These are phyloP conservation scores for Cottus gobio DNA, from an alignment of 2,113 vertebrate genomes.

Conservation along the genomic window DNA sequence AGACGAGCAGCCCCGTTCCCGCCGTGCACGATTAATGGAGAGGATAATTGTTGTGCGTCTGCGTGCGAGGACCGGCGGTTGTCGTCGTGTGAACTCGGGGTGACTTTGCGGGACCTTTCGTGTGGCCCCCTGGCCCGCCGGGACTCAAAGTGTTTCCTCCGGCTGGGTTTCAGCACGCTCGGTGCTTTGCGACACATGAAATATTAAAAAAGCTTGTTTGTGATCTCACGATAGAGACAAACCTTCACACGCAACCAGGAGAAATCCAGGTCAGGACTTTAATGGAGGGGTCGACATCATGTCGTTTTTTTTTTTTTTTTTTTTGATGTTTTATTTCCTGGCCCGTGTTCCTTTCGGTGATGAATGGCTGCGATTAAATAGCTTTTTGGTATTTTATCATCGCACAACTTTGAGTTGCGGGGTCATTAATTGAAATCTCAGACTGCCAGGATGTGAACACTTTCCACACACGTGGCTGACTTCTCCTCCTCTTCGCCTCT, in stretches of 20 bases:
- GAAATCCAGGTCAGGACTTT: constrained; percentile 81
- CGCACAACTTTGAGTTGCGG: constrained; percentile 20
- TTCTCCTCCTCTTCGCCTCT: constrained; percentile 27
- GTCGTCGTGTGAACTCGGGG: constrained; percentile 56
- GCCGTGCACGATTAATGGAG: background rate
- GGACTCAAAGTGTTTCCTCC: constrained; percentile 68
- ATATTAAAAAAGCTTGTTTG: constrained; percentile 79
- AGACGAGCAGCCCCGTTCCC: background rate
- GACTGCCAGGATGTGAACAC: constrained; percentile 16
- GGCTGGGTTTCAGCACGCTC: constrained; percentile 61
- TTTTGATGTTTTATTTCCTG: constrained; percentile 6
- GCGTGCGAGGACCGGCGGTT: constrained; percentile 9
- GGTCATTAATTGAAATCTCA: constrained; percentile 60
- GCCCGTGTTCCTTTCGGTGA: constrained; percentile 30
- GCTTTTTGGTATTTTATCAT: constrained; percentile 37
- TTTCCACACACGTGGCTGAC: constrained; percentile 45
- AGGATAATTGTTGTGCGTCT: constrained; percentile 15
- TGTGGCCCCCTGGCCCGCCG: constrained; percentile 48
- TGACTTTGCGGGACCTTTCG: constrained; percentile 67
- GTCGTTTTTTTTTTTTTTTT: constrained; percentile 2
- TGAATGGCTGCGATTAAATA: constrained; percentile 42
- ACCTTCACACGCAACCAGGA: constrained; percentile 81
- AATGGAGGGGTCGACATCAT: constrained; percentile 54
- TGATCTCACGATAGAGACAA: constrained; percentile 76
- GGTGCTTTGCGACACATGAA: constrained; percentile 73